Evolutionary conservation across 2,888 invertebrate species (phyloP), one percentile per base, ranked within the genome.

Genomic region (Tholera decimalis): DNA sequence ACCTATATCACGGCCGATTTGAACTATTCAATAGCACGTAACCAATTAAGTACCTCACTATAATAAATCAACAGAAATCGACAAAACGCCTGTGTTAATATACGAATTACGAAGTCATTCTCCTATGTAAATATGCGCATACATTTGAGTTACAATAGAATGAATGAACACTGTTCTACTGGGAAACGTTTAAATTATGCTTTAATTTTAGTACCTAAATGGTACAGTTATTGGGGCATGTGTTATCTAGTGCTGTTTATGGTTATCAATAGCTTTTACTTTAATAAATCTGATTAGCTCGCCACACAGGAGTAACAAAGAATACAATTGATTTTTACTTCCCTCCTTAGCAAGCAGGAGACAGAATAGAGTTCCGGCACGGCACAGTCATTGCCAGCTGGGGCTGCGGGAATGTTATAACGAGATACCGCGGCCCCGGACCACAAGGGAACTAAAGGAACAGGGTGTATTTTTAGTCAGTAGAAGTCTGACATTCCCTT

Each of bases 111-210:
- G 37, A 41, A 77, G 73, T 73, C 67, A 66, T 60, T 73, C 55
- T 30, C 49, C 37, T 18, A 33, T 33, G 44, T 72, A 74, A 77
- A 74, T 77, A 74, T 74, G 74, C 78, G 78, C 78, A 74, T 77
- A 77, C 30, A 73, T 77, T 74, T 77, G 49, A 47, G 30, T 66
- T 58, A 77, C 73, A 77, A 77, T 65, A 65, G 61, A 60, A 59
- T 59, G 55, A 73, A 73, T 73, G 73, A 77, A 57, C 77, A 56
- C 30, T 37, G 57, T 50, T 60, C 57, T 51, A 73, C 28, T 46
- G 50, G 73, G 67, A 57, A 55, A 57, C 39, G 72, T 56, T 75
- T 77, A 46, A 77, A 73, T 73, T 72, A 73, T 50, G 60, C 44
- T 49, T 51, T 28, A 57, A 69, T 50, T 73, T 49, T 50, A 64